Conservation (phyloP, 2,888 invertebrate genomes). For the Anagyrus pseudococci region DNA sequence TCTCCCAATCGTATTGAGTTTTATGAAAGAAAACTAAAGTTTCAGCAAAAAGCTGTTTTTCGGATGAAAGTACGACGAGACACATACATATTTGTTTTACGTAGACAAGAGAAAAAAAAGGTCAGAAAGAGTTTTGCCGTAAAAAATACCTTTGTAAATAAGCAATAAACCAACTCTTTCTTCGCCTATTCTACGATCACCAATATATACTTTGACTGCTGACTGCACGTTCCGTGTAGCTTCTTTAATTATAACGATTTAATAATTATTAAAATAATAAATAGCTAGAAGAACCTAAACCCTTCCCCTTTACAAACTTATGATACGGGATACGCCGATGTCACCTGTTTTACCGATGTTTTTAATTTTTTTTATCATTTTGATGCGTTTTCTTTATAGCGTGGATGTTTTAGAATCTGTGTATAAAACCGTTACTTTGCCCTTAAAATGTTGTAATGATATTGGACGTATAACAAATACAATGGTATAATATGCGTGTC, state of each 20-base stretch:
- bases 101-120: slow-evolving; percentile 10
- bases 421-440: slow-evolving; percentile 17
- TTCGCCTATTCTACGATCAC: slow-evolving; percentile 31
- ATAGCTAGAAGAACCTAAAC: slow-evolving; percentile 33
- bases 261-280: slow-evolving; percentile 28
- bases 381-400: slow-evolving; percentile 3
- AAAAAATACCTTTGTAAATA: slow-evolving; percentile 35
- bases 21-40: not conserved
- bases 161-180: slow-evolving; percentile 33
- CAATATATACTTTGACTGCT: slow-evolving; percentile 34
- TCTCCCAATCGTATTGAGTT: slow-evolving; percentile 17
- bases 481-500: slow-evolving; percentile 28
- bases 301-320: slow-evolving; percentile 13
- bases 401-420: not conserved
- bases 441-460: slow-evolving; percentile 12
- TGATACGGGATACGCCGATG: slow-evolving; percentile 23
- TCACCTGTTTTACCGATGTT: slow-evolving; percentile 30
- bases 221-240: slow-evolving; percentile 29
- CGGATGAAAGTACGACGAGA: slow-evolving; percentile 32
- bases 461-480: slow-evolving; percentile 14
- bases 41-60: slow-evolving; percentile 18
- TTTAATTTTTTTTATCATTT: slow-evolving; percentile 13
- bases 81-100: slow-evolving; percentile 24
- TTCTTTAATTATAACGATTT: slow-evolving; percentile 36
- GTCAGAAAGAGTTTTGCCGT: slow-evolving; percentile 26